Base-by-base conservation (phyloP, 2,888 invertebrate species). In the Rhabditoides inermis region DNA sequence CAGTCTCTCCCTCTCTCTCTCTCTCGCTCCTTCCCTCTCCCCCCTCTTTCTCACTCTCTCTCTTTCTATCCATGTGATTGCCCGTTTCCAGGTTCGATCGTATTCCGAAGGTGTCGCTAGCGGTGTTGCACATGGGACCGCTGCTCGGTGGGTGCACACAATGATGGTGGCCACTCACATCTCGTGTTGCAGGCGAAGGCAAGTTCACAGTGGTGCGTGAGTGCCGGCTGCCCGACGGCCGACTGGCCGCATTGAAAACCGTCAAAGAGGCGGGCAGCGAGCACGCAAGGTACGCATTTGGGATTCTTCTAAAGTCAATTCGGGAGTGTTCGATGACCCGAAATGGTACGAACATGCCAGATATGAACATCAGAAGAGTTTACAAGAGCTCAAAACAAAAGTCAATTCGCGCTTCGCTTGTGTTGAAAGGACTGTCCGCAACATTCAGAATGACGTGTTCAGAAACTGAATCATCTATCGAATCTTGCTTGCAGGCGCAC, bases 111-210 rank as follows among this genome's bases (percentile, higher is more conserved):
- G 25, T 52, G 12, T 23, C 49, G 10, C 18, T 22, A 20, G 18
- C 56, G 20, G 18, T 0, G 42, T 64, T 15, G 47, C 56, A 40
- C 45, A 62, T 36, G 61, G 61, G 30, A 53, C 51, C 49, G 53
- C 58, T 7, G n/a, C n/a, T n/a, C n/a, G n/a, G n/a, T n/a, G n/a
- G n/a, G n/a, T n/a, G n/a, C n/a, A n/a, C n/a, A n/a, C n/a, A n/a
- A n/a, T n/a, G n/a, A n/a, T n/a, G n/a, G n/a, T n/a, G n/a, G n/a
- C n/a, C n/a, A n/a, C n/a, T n/a, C n/a, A n/a, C n/a, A n/a, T n/a
- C n/a, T n/a, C n/a, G n/a, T n/a, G n/a, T n/a, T n/a, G 55, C 72
- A 51, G 71, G 71, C 28, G 69, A 71, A 49, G 71, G 71, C 36
- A 65, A 70, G 49, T 71, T 69, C 60, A 71, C 70, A 2, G 51